Evolutionary conservation across 2,888 invertebrate genomes (phyloP), one percentile per base, ranked within the genome.

Genomic region (Tromatobia lineatoria): DNA sequence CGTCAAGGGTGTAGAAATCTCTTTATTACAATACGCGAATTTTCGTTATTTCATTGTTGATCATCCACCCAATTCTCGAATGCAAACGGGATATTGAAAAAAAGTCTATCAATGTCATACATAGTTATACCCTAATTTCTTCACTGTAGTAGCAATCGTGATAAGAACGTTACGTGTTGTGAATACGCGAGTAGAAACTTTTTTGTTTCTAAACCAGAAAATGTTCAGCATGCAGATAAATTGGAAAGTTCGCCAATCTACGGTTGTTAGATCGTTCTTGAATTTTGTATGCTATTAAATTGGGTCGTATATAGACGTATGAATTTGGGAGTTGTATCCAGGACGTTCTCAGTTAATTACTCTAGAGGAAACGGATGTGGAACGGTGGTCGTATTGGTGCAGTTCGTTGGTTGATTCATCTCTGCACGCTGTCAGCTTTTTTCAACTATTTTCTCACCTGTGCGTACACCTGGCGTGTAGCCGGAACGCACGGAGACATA

Each of bases 331-430:
- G 75, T 81, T 54, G 69, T 67, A 25, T 25, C 64, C 59, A 25
- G 70, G 50, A 61, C 74, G 84, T 84, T 47, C 74, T 74, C 77
- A 47, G 74, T 84, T 84, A 84, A 84, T 84, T 84, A 75, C 84
- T 78, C 78, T 34, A 76, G 77, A 73, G 80, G 71, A 75, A 74
- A 78, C 54, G 57, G 38, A 42, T 66, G 18, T 13, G 71, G n/a
- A 20, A 54, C 42, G 7, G 59, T 25, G 52, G 29, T 6, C 18
- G 69, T 47, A 74, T 38, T 64, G 50, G 75, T 66, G 47, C 52
- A 23, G 59, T 34, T 77, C 52, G 52, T 47, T 57, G 45, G 84
- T 75, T 81, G 84, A 84, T 84, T 81, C 81, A 75, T 78, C 74
- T 50, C 57, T 69, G 69, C 54, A 47, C 57, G 34, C 52, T 66